Evolutionary conservation across 1,140 invertebrate species (phyloP).

Genomic region (Halotydeus destructor): DNA sequence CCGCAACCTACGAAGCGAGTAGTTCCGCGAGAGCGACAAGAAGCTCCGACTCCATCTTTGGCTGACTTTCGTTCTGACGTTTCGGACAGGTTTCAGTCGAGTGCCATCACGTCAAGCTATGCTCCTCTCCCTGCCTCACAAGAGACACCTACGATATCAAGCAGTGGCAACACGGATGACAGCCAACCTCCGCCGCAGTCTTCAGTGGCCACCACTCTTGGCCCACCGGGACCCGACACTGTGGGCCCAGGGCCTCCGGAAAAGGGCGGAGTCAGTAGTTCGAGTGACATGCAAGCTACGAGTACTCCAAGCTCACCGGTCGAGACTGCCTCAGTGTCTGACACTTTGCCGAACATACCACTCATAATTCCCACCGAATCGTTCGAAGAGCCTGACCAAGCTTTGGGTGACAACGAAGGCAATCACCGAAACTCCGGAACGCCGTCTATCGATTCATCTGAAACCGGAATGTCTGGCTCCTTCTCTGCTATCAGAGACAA

Average conservation of each 20-base stretch:
- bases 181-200: neutral
- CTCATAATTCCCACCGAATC: conserved; percentile 11
- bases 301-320: conserved; percentile 11
- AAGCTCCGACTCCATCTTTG: neutral
- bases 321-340: neutral
- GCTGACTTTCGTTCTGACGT: neutral
- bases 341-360: conserved; percentile 4
- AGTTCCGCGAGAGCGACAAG: neutral
- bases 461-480: neutral
- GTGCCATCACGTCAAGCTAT: conserved; percentile 1
- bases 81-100: conserved; percentile 1
- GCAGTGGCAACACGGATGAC: neutral
- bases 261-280: conserved; percentile 2
- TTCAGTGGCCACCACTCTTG: neutral
- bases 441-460: neutral
- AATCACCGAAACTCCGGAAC: neutral
- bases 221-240: neutral
- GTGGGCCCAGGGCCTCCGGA: neutral
- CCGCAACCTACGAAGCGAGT: neutral
- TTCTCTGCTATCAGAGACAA: neutral
- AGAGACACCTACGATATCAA: neutral
- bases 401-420: neutral
- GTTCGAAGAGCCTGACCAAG: conserved; percentile 1
- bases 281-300: conserved; percentile 1
- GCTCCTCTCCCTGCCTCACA: neutral